Evolutionary conservation across 2,797 vertebrate species (phyloP).

Genomic region (Notamacropus eugenii): DNA sequence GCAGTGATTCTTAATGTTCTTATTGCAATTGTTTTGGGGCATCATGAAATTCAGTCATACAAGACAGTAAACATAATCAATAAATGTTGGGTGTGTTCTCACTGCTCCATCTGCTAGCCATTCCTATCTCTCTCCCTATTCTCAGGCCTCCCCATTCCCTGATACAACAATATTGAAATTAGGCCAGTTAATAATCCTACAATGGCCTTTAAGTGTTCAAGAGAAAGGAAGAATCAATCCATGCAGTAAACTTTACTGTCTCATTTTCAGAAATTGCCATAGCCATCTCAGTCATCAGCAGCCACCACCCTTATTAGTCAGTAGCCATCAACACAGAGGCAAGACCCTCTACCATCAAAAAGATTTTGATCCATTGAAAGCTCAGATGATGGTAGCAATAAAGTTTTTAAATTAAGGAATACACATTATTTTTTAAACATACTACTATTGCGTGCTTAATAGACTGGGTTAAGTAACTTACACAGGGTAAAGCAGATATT

Average conservation of each 20-base stretch:
- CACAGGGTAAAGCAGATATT: neutral
- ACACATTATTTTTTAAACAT: neutral
- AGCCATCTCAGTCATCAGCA: neutral
- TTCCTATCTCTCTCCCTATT: neutral
- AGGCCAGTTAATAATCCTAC: neutral
- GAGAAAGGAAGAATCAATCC: neutral
- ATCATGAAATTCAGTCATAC: neutral
- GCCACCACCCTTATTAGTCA: neutral
- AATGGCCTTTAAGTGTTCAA: neutral
- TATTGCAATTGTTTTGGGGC: neutral
- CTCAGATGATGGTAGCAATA: neutral
- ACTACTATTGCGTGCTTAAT: neutral
- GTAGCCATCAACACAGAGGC: neutral
- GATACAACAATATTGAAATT: too few relatives aligned
- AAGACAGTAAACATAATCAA: neutral
- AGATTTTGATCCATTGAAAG: neutral
- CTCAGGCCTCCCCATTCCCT: neutral
- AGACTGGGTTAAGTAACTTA: neutral
- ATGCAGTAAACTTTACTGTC: neutral
- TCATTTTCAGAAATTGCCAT: neutral
- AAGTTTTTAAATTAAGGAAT: neutral
- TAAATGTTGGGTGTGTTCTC: neutral
- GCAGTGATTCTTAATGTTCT: neutral
- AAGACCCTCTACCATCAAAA: neutral
- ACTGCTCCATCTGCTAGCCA: neutral